Conservation (phyloP, 2,888 invertebrate species). For the Acronicta aceris region DNA sequence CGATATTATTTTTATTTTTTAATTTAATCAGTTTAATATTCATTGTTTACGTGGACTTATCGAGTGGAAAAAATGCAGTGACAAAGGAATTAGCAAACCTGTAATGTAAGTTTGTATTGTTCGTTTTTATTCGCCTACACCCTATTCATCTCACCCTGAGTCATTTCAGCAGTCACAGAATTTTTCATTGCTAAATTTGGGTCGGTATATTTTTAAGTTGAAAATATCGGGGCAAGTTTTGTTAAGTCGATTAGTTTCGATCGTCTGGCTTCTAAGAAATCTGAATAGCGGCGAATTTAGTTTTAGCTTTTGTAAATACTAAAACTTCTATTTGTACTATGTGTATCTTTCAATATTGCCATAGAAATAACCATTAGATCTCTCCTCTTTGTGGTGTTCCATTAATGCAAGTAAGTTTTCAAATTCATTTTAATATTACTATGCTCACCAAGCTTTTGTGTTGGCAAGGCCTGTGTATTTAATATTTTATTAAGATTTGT, state of each 20-base stretch:
- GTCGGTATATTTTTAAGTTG: constrained; percentile 5
- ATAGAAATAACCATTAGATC: too few relatives aligned
- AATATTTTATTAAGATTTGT: too few relatives aligned
- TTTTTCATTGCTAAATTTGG: constrained; percentile 19
- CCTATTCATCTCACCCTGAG: constrained; percentile 30
- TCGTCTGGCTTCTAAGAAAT: too few relatives aligned
- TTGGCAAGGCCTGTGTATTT: too few relatives aligned
- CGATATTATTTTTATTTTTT: constrained; percentile 29
- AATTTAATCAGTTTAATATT: neutral
- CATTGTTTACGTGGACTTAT: neutral
- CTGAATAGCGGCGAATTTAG: too few relatives aligned
- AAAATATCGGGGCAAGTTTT: neutral
- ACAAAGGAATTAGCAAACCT: constrained; percentile 18
- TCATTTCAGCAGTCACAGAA: constrained; percentile 27
- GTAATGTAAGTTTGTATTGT: constrained; percentile 31
- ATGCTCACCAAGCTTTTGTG: too few relatives aligned
- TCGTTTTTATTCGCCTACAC: constrained; percentile 40
- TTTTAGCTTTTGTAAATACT: too few relatives aligned
- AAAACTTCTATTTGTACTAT: too few relatives aligned
- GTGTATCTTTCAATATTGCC: too few relatives aligned
- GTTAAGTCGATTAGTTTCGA: neutral
- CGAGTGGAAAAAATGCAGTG: constrained; percentile 33
- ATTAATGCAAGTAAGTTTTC: too few relatives aligned
- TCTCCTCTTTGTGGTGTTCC: too few relatives aligned
- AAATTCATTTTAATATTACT: too few relatives aligned